Evolutionary conservation across 2,888 invertebrate species (phyloP), one percentile per base, ranked within the genome.

Genomic region (Andrena dorsata): DNA sequence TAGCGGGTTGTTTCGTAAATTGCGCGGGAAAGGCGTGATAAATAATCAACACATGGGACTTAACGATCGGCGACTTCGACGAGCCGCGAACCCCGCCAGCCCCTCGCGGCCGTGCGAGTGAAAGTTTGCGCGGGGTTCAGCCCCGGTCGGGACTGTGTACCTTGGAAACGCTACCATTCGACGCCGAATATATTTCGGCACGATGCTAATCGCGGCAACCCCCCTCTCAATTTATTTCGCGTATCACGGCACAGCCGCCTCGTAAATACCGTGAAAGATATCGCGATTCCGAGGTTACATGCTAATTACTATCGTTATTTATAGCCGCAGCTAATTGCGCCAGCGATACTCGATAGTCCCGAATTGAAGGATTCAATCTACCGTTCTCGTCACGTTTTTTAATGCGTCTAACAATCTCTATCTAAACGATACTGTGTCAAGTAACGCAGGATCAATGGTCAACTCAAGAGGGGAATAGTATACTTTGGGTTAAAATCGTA

Each of bases 41-140:
- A 81, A 80, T 81, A 80, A 81, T 73, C 73, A 80, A 73, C 80
- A 69, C 73, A 16, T 80, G 80, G 68, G 49, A 58, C 64, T 64
- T 63, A 68, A 69, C 79, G 80, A 61, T 66, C 61, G 6, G 28
- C 28, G 69, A 60, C 68, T 63, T 35, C 74, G 58, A 47, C n/a
- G 61, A 20, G 61, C 20, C 13, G 16, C 28, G 8, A 13, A 5
- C 26, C 8, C 47, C 0, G 1, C 16, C 6, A 13, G 35, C 23
- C n/a, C 10, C 6, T 16, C 10, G 7, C 3, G 26, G 26, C 13
- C 26, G 23, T 47, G 56, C 71, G 63, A 64, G 64, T 47, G 23
- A 23, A 56, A 7, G 41, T 16, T 7, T 2, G 8, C 23, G 0
- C 5, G 47, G 41, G 35, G 20, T 20, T 20, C 20, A 41, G 41